Evolutionary conservation across 2,888 invertebrate species (phyloP).

Genomic region (Asteroscopus sphinx): DNA sequence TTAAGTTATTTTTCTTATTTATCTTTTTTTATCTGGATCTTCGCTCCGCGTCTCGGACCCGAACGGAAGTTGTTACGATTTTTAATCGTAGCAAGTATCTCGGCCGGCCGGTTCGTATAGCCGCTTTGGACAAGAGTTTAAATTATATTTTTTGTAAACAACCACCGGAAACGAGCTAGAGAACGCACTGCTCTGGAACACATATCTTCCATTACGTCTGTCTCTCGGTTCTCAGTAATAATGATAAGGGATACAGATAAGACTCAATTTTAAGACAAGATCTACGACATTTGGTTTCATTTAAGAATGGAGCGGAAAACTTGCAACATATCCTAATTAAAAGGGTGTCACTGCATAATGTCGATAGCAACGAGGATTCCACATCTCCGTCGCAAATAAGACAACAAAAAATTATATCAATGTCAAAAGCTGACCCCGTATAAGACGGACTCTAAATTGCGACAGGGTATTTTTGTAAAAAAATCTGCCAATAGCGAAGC

Average conservation of each 20-base stretch:
- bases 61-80: conserved; percentile 90
- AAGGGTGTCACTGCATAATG: conserved; percentile 14
- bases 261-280: conserved; percentile 66
- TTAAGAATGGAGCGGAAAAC: conserved; percentile 53
- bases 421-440: conserved; percentile 74
- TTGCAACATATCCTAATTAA: conserved; percentile 35
- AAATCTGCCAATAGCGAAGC: conserved; percentile 83
- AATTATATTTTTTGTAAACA: conserved; percentile 86
- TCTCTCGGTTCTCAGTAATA: conserved; percentile 79
- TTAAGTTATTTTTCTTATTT: conserved; percentile 88
- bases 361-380: conserved; percentile 9
- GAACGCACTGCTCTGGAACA: conserved; percentile 83
- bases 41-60: conserved; percentile 79
- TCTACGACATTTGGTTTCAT: conserved; percentile 63
- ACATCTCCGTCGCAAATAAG: conserved; percentile 24
- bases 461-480: conserved; percentile 82
- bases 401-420: conserved; percentile 65
- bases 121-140: conserved; percentile 81
- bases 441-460: conserved; percentile 72
- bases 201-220: conserved; percentile 87
- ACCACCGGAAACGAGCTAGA: conserved; percentile 86
- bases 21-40: conserved; percentile 87
- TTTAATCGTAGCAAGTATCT: conserved; percentile 89
- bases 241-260: conserved; percentile 82
- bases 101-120: conserved; percentile 79